Percentiles rank a stretch among this genome's conserved stretches.
Conservation (phyloP, 2,113 vertebrate genomes). For the Pristiophorus japonicus region DNA sequence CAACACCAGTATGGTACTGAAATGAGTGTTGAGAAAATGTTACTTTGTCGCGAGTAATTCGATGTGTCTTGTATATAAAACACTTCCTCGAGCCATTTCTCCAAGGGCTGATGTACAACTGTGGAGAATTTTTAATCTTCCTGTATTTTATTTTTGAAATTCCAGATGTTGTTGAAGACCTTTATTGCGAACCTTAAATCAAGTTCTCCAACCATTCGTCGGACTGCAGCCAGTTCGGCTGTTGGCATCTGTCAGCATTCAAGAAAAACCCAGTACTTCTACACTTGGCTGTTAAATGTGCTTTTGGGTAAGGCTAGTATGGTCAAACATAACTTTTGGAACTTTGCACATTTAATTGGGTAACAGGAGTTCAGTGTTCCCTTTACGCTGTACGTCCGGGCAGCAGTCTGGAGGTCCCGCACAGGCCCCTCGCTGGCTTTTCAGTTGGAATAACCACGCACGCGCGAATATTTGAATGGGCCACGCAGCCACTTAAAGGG, state of each 20-base stretch:
- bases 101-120: not conserved
- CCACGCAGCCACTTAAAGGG: too few species aligned
- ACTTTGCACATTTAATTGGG: not conserved
- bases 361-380: not conserved
- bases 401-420: too few species aligned
- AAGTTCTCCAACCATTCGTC: conserved; percentile 80
- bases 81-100: not conserved
- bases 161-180: conserved; percentile 81
- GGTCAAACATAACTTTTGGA: not conserved
- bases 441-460: too few species aligned
- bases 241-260: conserved; percentile 89
- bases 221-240: conserved; percentile 80
- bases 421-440: too few species aligned
- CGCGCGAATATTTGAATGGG: too few species aligned
- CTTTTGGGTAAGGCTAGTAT: conserved; percentile 68
- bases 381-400: too few species aligned
- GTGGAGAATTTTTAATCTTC: not conserved
- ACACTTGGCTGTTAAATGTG: conserved; percentile 89
- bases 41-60: not conserved
- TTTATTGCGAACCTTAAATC: conserved; percentile 89
- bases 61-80: not conserved
- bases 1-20: not conserved
- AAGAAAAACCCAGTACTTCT: conserved; percentile 82
- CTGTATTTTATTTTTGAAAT: not conserved
- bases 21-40: not conserved